Percentiles rank a stretch among this genome's conserved stretches.
Evolutionary conservation across 2,888 invertebrate genomes (phyloP).

Genomic region (Lasioglossum figueresi): DNA sequence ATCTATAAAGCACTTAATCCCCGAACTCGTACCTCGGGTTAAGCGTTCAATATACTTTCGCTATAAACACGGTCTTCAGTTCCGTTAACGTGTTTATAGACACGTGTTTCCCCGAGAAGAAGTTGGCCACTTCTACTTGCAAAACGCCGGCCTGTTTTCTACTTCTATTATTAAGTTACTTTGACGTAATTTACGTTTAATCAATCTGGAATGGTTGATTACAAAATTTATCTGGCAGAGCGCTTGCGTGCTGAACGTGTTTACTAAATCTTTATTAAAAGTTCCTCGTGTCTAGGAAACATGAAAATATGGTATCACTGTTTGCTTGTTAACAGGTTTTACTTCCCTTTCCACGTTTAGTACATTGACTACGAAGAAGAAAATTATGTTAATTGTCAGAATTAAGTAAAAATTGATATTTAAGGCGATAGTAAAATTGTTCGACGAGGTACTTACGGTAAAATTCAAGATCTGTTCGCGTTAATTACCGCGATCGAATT

Average conservation of each 20-base stretch:
- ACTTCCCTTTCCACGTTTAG: not conserved
- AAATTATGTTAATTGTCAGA: no score
- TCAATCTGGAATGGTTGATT: not conserved
- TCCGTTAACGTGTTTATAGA: not conserved
- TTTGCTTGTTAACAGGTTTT: not conserved
- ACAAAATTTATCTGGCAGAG: not conserved
- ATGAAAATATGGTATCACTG: not conserved
- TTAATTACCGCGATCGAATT: not conserved
- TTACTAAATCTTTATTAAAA: not conserved
- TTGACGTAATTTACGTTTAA: not conserved
- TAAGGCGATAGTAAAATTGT: not conserved
- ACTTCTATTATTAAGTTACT: not conserved
- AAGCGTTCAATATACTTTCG: not conserved
- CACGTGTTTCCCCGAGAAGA: not conserved
- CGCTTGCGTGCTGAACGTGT: no score
- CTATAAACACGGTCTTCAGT: slow-evolving; percentile 1
- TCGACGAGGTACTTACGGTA: not conserved
- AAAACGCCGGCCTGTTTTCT: not conserved
- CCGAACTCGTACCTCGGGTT: not conserved
- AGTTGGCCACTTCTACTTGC: not conserved
- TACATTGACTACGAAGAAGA: not conserved
- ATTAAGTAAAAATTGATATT: not conserved
- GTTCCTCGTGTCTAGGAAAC: not conserved
- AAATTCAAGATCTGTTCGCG: not conserved
- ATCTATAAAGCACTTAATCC: not conserved